A percentile compares a stretch with the other conserved stretches of the same genome.
Conservation (phyloP, 2,113 vertebrate species). For the Manacus vitellinus region DNA sequence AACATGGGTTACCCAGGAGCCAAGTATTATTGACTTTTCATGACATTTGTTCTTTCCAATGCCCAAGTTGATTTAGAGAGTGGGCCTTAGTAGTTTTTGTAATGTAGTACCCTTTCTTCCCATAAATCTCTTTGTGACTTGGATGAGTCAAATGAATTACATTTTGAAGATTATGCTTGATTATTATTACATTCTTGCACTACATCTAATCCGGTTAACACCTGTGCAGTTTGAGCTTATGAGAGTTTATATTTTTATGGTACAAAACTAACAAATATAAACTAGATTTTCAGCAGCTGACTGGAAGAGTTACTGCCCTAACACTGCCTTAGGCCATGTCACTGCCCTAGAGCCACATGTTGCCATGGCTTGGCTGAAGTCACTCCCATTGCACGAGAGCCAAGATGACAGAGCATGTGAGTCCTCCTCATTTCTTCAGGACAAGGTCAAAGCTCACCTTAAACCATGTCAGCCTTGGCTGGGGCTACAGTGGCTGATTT, state of each 20-base stretch:
- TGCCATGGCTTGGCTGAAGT: not conserved
- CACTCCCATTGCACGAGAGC: not conserved
- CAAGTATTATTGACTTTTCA: conserved; percentile 32
- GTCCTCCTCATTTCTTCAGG: not conserved
- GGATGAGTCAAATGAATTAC: not conserved
- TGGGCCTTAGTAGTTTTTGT: not conserved
- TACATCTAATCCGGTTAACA: not conserved
- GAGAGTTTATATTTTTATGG: not conserved
- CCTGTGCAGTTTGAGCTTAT: not conserved
- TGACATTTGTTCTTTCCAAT: conserved; percentile 27
- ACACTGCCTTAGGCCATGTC: not conserved
- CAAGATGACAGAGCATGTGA: not conserved
- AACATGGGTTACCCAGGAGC: not conserved
- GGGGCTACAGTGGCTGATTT: not conserved
- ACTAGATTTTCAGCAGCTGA: not conserved
- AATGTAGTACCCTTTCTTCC: not conserved
- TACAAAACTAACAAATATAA: not conserved
- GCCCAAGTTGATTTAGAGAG: not conserved
- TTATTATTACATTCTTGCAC: not conserved
- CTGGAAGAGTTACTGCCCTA: not conserved
- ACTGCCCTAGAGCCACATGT: not conserved
- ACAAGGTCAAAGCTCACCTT: not conserved
- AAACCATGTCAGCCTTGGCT: not conserved
- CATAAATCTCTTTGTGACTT: not conserved
- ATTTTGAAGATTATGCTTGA: not conserved